Conservation (phyloP, 1,140 invertebrate genomes). For the Diabrotica virgifera region DNA sequence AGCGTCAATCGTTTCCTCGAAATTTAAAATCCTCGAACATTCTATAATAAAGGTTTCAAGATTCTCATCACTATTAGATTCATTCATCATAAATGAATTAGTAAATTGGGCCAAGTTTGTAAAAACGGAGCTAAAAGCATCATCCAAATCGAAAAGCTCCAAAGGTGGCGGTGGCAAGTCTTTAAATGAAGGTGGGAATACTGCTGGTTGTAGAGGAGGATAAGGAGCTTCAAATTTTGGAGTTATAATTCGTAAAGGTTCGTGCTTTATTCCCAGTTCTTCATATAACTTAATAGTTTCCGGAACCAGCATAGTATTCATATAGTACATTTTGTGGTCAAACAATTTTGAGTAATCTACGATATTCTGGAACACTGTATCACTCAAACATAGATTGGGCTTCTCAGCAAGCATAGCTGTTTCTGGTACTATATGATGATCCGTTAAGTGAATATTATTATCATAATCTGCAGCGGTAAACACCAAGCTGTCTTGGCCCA, state of each 20-base stretch:
- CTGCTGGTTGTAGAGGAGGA: constrained; percentile 88
- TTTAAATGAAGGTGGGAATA: constrained; percentile 95
- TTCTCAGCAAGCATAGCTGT: constrained; percentile 77
- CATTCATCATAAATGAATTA: constrained; percentile 82
- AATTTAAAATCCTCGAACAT: constrained; percentile 76
- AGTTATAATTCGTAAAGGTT: constrained; percentile 86
- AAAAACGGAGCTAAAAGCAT: constrained; percentile 93
- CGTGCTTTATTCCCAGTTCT: constrained; percentile 85
- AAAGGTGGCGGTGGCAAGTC: constrained; percentile 87
- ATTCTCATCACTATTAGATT: constrained; percentile 52
- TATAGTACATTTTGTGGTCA: constrained; percentile 81
- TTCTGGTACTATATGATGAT: constrained; percentile 91
- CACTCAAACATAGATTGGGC: constrained; percentile 81
- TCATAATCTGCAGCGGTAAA: constrained; percentile 84
- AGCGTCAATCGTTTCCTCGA: constrained; percentile 49
- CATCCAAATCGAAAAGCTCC: constrained; percentile 96
- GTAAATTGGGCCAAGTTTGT: constrained; percentile 87
- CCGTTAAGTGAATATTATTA: constrained; percentile 89
- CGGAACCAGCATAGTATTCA: constrained; percentile 83
- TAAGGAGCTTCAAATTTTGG: constrained; percentile 98
- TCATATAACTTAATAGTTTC: constrained; percentile 85
- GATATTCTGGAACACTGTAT: constrained; percentile 60
- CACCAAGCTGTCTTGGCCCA: constrained; percentile 60
- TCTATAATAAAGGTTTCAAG: constrained; percentile 89
- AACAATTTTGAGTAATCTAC: constrained; percentile 83